Conservation (phyloP, 2,113 vertebrate species). For the Sula dactylatra region DNA sequence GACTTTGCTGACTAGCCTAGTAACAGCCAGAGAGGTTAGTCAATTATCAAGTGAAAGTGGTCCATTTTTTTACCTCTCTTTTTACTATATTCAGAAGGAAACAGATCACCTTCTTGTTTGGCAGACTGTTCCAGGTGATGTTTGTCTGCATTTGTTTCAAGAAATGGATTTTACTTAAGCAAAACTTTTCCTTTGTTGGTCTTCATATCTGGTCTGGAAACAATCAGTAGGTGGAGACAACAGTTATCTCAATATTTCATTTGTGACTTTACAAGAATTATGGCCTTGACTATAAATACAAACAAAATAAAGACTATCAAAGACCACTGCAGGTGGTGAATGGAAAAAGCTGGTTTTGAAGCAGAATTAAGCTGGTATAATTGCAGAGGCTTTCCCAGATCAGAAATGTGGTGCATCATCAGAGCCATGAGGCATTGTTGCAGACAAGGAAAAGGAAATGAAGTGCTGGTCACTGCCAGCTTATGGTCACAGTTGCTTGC, state of each 20-base stretch:
- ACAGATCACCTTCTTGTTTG: background rate
- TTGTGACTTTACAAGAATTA: background rate
- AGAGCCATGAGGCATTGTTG: background rate
- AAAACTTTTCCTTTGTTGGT: background rate
- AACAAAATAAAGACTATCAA: background rate
- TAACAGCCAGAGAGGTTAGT: background rate
- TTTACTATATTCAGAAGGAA: background rate
- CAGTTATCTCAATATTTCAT: background rate
- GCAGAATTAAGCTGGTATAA: background rate
- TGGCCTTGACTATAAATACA: background rate
- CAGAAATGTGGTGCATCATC: background rate
- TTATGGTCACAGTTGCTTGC: background rate
- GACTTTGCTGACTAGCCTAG: background rate
- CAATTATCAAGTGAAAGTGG: background rate
- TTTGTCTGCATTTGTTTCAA: background rate
- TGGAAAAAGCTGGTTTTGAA: background rate
- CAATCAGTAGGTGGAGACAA: background rate
- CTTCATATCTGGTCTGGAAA: background rate
- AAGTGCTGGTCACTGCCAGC: background rate
- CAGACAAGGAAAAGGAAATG: background rate
- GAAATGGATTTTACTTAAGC: background rate
- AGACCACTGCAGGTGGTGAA: background rate
- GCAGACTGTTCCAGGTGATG: background rate
- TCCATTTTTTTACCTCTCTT: background rate
- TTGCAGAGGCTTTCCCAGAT: background rate